A percentile compares a stretch with the other conserved stretches of the same genome.
These are phyloP conservation scores for Zygothrica quintamaculata DNA, from an alignment of 2,888 invertebrate species.

Conservation along the genomic window DNA sequence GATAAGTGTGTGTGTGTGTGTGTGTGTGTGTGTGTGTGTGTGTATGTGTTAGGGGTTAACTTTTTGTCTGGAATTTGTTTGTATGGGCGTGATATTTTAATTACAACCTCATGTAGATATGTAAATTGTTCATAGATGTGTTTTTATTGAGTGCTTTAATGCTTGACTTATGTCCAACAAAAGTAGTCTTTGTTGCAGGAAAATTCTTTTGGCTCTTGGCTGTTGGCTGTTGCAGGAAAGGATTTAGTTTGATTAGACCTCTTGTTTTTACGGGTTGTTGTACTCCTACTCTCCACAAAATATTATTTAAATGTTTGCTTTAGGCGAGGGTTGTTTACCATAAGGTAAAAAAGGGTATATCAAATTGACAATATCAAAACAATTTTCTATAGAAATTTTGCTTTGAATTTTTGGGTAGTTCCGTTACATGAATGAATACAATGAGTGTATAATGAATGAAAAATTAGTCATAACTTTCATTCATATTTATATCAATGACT, in stretches of 20 bases:
- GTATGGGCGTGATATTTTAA: constrained; percentile 79
- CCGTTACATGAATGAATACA: too few relatives aligned
- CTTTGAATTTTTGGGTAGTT: too few relatives aligned
- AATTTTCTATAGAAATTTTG: too few relatives aligned
- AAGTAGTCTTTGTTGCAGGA: constrained; percentile 12
- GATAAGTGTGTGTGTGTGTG: too few relatives aligned
- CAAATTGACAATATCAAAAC: too few relatives aligned
- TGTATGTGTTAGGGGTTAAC: background rate
- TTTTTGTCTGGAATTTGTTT: constrained; percentile 50
- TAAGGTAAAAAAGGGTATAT: too few relatives aligned
- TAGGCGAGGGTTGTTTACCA: too few relatives aligned
- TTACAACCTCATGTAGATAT: constrained; percentile 64
- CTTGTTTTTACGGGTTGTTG: constrained; percentile 12
- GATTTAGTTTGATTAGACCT: constrained; percentile 37
- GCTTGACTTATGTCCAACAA: constrained; percentile 59
- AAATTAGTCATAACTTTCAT: too few relatives aligned
- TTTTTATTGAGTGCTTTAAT: constrained; percentile 61
- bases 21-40: background rate
- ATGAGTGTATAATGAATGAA: too few relatives aligned
- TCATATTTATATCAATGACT: too few relatives aligned
- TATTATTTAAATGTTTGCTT: background rate
- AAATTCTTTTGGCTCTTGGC: too few relatives aligned
- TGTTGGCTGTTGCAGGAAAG: too few relatives aligned
- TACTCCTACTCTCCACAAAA: background rate
- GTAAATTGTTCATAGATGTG: constrained; percentile 33